Evolutionary conservation across 2,797 vertebrate species (phyloP).

Genomic region (Gadopsis bispinosus): DNA sequence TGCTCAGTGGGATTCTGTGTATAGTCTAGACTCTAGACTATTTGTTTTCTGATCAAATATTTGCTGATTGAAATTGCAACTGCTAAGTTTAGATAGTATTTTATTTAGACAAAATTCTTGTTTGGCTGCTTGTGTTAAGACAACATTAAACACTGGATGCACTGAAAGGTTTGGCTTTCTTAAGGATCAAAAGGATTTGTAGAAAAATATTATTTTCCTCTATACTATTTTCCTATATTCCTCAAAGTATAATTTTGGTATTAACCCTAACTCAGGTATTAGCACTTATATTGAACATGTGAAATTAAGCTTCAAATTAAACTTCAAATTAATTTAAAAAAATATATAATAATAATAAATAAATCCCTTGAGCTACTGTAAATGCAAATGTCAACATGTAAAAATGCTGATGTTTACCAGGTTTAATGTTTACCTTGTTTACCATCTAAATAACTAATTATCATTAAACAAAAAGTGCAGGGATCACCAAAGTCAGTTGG

Average conservation of each 20-base stretch:
- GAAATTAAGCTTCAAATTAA: neutral
- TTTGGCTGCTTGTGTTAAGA: neutral
- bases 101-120: neutral
- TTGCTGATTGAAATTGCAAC: neutral
- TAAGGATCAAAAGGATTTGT: neutral
- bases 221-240: neutral
- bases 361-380: neutral
- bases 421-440: neutral
- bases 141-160: slow-evolving; percentile 1
- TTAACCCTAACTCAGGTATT: neutral
- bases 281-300: neutral
- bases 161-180: neutral
- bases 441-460: neutral
- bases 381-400: neutral
- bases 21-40: neutral
- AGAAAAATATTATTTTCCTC: neutral
- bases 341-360: neutral
- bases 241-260: neutral
- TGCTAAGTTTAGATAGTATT: neutral
- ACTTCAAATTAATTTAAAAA: too few species aligned
- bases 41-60: neutral
- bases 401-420: neutral
- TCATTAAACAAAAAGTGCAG: neutral
- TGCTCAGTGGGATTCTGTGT: neutral
- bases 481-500: neutral